Evolutionary conservation across 2,888 invertebrate genomes (phyloP).

Genomic region (Erebia aethiops): DNA sequence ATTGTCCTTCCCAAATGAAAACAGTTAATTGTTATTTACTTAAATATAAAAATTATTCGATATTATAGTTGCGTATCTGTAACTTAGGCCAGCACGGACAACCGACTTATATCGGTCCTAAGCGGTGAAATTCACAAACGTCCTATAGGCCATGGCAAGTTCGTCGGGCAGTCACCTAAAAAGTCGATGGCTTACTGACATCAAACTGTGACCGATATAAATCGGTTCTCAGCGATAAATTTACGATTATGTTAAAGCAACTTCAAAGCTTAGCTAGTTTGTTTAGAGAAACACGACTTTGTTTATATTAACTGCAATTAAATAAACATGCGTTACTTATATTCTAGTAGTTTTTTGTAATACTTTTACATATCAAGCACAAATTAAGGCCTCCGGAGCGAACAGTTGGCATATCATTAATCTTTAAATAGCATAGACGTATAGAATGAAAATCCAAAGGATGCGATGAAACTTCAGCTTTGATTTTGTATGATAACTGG

Average conservation of each 20-base stretch:
- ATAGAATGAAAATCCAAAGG: constrained; percentile 24
- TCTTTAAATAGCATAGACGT: constrained; percentile 42
- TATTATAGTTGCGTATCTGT: constrained; percentile 12
- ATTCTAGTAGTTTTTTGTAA: constrained; percentile 35
- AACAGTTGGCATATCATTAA: constrained; percentile 74
- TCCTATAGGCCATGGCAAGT: not conserved
- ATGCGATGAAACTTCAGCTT: constrained; percentile 1
- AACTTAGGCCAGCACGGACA: not conserved
- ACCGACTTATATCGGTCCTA: not conserved
- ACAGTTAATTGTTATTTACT: constrained; percentile 23
- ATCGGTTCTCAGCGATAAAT: not conserved
- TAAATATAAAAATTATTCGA: constrained; percentile 9
- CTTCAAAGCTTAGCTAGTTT: constrained; percentile 37
- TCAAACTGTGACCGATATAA: not conserved
- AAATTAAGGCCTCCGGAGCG: constrained; percentile 57
- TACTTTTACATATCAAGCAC: constrained; percentile 73
- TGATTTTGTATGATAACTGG: constrained; percentile 18
- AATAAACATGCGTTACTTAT: constrained; percentile 26
- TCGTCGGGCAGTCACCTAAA: not conserved
- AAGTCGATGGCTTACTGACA: not conserved
- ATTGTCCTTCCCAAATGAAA: constrained; percentile 23
- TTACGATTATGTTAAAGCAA: constrained; percentile 24
- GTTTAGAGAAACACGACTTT: constrained; percentile 33
- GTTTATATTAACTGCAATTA: constrained; percentile 38
- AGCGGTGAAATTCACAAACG: not conserved